Percentiles rank a stretch among this genome's conserved stretches.
Conservation (phyloP, 2,797 vertebrate genomes). For the Ptychadena robeensis region DNA sequence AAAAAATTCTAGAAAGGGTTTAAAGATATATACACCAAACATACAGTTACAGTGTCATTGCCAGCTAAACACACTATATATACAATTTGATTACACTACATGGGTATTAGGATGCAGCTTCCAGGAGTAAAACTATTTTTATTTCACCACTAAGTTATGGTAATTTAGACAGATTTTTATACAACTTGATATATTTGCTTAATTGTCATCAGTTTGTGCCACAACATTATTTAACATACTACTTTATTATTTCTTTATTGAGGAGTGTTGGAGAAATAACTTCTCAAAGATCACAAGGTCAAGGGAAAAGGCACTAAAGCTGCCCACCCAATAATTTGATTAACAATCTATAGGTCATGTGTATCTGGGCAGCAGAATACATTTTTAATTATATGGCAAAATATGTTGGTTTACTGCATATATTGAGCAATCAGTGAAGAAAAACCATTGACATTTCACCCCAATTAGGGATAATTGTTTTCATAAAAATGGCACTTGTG, state of each 20-base stretch:
- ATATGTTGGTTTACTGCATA: constrained; percentile 16
- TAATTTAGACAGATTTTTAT: neutral
- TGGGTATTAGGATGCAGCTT: too few relatives aligned
- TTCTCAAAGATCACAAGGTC: constrained; percentile 26
- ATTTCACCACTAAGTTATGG: too few relatives aligned
- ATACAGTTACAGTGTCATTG: too few relatives aligned
- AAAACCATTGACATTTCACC: constrained; percentile 45
- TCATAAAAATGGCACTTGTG: neutral
- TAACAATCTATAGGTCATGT: constrained; percentile 18
- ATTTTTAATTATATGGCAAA: constrained; percentile 30
- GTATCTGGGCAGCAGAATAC: constrained; percentile 6
- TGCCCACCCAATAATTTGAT: constrained; percentile 16
- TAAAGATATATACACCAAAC: too few relatives aligned
- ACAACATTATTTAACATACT: neutral
- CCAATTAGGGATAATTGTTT: constrained; percentile 52
- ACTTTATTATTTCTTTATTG: neutral
- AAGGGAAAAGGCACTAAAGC: constrained; percentile 1
- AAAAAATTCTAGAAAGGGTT: too few relatives aligned
- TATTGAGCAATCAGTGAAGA: constrained; percentile 9
- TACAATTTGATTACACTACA: too few relatives aligned
- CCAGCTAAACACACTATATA: too few relatives aligned
- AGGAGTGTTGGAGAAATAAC: neutral
- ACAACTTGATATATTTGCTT: too few relatives aligned
- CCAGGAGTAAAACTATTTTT: too few relatives aligned
- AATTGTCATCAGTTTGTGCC: neutral